Conservation (phyloP, 2,797 vertebrate genomes). For the Stomatorhinus walkeri region DNA sequence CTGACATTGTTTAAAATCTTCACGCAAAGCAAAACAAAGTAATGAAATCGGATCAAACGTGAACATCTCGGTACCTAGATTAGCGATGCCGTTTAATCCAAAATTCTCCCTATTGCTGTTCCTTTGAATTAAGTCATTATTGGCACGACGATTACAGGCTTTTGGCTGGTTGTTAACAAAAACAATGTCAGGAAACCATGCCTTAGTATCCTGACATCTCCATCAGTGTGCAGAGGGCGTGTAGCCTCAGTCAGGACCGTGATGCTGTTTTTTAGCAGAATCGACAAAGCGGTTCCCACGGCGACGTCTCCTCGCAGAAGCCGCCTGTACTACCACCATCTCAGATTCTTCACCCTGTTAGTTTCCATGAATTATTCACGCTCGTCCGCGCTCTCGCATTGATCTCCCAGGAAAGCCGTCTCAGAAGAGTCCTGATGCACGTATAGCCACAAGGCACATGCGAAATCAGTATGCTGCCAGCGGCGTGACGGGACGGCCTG, state of each 20-base stretch:
- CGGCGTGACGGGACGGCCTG: background rate
- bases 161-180: background rate
- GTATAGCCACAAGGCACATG: background rate
- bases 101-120: background rate
- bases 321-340: background rate
- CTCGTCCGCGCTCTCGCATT: background rate
- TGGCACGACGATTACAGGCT: background rate
- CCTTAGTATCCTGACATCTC: background rate
- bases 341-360: background rate
- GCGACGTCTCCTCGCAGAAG: background rate
- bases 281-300: background rate
- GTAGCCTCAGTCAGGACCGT: background rate
- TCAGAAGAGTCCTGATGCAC: background rate
- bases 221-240: background rate
- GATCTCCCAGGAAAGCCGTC: background rate
- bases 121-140: constrained; percentile 10
- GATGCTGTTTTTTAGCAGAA: background rate
- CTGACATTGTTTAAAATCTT: background rate
- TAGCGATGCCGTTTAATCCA: constrained; percentile 17
- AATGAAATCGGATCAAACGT: background rate
- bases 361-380: too few relatives aligned
- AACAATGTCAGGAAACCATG: background rate
- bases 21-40: background rate
- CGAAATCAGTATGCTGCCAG: background rate
- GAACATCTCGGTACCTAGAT: background rate